Evolutionary conservation across 2,888 invertebrate species (phyloP).

Genomic region (Yponomeuta cagnagella): DNA sequence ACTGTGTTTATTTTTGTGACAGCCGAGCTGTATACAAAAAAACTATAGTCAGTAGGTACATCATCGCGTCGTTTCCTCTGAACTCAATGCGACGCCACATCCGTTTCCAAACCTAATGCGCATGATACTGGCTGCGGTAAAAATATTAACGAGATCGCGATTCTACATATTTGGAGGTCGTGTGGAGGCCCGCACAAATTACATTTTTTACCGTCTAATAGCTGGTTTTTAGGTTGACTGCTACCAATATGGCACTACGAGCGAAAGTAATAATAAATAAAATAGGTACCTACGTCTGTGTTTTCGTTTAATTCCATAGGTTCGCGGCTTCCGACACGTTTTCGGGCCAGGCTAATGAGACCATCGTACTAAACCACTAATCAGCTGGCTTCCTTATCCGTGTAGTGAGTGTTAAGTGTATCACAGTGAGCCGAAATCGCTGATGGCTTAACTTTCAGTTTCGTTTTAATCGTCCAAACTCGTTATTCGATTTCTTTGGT

Average conservation of each 20-base stretch:
- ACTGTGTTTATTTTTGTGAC: too few relatives aligned
- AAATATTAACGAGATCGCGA: slow-evolving; percentile 39
- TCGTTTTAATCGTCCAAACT: neutral
- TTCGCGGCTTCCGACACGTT: neutral
- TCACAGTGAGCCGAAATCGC: neutral
- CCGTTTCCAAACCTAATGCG: slow-evolving; percentile 31
- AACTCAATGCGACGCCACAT: slow-evolving; percentile 30
- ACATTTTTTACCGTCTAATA: slow-evolving; percentile 28
- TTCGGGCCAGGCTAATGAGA: neutral
- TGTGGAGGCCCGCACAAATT: slow-evolving; percentile 35
- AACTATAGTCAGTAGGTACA: neutral
- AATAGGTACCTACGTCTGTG: neutral
- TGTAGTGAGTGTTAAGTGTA: neutral
- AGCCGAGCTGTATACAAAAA: neutral
- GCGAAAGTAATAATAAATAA: slow-evolving; percentile 10
- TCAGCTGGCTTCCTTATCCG: neutral
- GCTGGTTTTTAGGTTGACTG: slow-evolving; percentile 15
- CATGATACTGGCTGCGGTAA: slow-evolving; percentile 24
- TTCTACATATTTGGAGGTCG: slow-evolving; percentile 21
- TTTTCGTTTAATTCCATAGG: neutral
- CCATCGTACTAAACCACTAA: neutral
- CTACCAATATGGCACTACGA: slow-evolving; percentile 10
- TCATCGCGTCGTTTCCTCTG: slow-evolving; percentile 29
- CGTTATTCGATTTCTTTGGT: neutral
- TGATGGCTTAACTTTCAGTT: neutral